These are phyloP conservation scores for Hippocampus mohnikei DNA, from an alignment of 2,113 vertebrate species.

Conservation along the genomic window DNA sequence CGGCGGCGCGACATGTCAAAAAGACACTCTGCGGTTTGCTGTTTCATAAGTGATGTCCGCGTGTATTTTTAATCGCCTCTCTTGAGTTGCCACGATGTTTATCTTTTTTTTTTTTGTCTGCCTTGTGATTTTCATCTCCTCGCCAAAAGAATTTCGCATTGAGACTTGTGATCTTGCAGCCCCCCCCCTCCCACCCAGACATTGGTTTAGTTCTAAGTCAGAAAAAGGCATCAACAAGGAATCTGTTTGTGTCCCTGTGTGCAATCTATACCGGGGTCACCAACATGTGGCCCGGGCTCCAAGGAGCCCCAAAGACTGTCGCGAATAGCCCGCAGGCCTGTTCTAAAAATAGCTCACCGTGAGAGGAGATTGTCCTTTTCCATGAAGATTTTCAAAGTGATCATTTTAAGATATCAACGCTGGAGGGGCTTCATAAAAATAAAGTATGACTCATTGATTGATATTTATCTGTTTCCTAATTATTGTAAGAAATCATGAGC, in stretches of 20 bases:
- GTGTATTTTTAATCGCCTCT: slow-evolving; percentile 58
- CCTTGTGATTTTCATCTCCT: slow-evolving; percentile 64
- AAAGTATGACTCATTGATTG: too few relatives aligned
- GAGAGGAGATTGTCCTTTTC: too few relatives aligned
- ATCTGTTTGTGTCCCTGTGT: background rate
- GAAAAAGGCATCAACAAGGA: background rate
- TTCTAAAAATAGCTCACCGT: too few relatives aligned
- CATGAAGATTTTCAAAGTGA: too few relatives aligned
- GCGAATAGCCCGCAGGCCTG: too few relatives aligned
- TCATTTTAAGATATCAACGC: too few relatives aligned
- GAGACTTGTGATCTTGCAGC: slow-evolving; percentile 46
- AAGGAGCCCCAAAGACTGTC: too few relatives aligned
- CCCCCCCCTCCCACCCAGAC: slow-evolving; percentile 34
- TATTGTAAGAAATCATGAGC: too few relatives aligned
- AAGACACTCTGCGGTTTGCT: background rate
- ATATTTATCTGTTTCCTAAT: too few relatives aligned
- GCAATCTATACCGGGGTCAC: background rate
- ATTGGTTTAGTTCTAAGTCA: slow-evolving; percentile 14
- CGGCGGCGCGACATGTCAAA: slow-evolving; percentile 16
- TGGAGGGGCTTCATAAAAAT: too few relatives aligned
- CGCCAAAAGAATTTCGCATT: slow-evolving; percentile 52
- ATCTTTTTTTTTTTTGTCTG: slow-evolving; percentile 47
- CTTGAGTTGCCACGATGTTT: slow-evolving; percentile 50
- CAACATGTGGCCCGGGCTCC: too few relatives aligned
- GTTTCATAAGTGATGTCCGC: background rate